Base-by-base conservation (phyloP, 2,113 vertebrate genomes). In the Typhlomys cinereus region DNA sequence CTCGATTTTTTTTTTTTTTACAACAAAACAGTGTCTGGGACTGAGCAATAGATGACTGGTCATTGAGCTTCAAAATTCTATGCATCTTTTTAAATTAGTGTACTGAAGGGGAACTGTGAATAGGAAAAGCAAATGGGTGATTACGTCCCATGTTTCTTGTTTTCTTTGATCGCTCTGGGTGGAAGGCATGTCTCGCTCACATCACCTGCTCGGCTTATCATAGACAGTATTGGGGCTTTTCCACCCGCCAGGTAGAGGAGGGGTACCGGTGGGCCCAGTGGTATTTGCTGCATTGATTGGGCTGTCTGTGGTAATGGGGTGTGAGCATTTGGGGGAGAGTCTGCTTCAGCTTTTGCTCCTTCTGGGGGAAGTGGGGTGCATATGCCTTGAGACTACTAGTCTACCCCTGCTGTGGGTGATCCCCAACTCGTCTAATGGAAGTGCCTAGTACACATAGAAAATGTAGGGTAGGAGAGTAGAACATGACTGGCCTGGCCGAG, bases 21-120 rank as follows among this genome's bases (percentile, higher is more conserved):
- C 2, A 78, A 41, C 3, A 36, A 44, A 90, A 75, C 41, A 64
- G 46, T 93, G 70, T 94, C 93, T 96, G 93, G 79, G 44, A 90
- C 82, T 46, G 41, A 93, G 93, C 4, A 6, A 95, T 90, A 95
- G 90, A 92, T 95, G 79, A 85, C 92, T 94, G 54, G 85, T 90
- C 93, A 89, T 81, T 84, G 82, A 95, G 88, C 59, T 96, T 93
- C 70, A 95, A 92, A 96, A 86, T 93, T 92, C 88, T 94, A n/a
- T 74, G 70, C 41, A 6, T 80, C 44, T 95, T 96, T 96, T 95
- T 92, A 96, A 90, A 96, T 96, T 95, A 93, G 67, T 93, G 85
- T 90, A 94, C 21, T 92, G 88, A 94, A 91, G 95, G 80, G 83
- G 62, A 95, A 95, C 92, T 90, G 71, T 59, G 94, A 90, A 96